phyloP scores from a whole-genome alignment of 2,888 invertebrate species.

The Diadegma fenestrale region DNA sequence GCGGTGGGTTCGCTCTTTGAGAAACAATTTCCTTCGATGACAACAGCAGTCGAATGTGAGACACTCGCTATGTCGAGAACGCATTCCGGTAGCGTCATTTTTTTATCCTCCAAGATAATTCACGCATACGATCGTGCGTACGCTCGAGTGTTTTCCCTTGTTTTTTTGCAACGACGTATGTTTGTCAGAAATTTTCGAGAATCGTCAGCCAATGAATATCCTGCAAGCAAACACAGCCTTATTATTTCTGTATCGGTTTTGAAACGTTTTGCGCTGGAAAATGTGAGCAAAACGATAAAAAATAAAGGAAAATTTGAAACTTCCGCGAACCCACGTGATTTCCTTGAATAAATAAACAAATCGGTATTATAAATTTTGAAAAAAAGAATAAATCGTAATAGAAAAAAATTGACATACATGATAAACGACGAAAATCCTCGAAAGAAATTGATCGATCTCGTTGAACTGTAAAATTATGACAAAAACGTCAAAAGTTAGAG shows the following conservation, averaged over 20 bases:
- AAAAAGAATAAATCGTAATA: background rate
- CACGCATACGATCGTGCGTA: background rate
- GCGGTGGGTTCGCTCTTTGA: constrained; percentile 85
- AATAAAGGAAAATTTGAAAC: background rate
- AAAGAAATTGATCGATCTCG: background rate
- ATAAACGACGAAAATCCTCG: background rate
- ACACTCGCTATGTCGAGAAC: constrained; percentile 95
- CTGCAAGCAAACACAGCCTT: constrained; percentile 40
- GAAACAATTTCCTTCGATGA: constrained; percentile 79
- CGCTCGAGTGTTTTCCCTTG: background rate
- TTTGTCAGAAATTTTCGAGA: background rate
- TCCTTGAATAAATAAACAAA: background rate
- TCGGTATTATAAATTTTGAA: background rate
- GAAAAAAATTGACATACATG: constrained; percentile 15
- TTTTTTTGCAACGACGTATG: constrained; percentile 24
- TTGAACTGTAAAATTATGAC: background rate
- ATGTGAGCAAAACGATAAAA: background rate
- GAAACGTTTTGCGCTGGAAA: too few species aligned
- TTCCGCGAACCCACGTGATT: background rate
- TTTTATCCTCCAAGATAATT: constrained; percentile 72
- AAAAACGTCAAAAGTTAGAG: background rate
- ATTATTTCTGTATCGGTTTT: too few species aligned
- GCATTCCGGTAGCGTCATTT: constrained; percentile 93
- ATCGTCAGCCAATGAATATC: constrained; percentile 25
- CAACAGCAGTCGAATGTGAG: constrained; percentile 88